Evolutionary conservation across 1,140 invertebrate species (phyloP).

Genomic region (Meteorus sp.): DNA sequence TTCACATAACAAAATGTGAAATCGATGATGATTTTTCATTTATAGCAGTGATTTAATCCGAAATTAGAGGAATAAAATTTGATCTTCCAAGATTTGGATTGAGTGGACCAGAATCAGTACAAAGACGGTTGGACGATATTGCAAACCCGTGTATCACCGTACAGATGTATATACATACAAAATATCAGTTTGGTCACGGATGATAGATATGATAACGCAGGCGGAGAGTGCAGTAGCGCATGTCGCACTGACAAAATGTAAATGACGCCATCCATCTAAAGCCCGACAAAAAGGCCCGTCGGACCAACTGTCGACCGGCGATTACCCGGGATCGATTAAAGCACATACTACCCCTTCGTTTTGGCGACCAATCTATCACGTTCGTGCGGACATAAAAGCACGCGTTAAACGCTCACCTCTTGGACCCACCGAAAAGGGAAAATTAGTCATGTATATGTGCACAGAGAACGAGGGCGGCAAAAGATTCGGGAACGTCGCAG

Average conservation of each 20-base stretch:
- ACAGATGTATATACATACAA: not conserved
- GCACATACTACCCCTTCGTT: conserved; percentile 59
- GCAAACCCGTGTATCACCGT: too few relatives aligned
- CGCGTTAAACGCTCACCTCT: conserved; percentile 7
- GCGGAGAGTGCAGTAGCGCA: conserved; percentile 43
- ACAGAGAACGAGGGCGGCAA: too few relatives aligned
- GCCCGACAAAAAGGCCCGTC: conserved; percentile 55
- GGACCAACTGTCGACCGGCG: conserved; percentile 58
- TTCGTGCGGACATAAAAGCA: conserved; percentile 26
- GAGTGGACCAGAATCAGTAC: too few relatives aligned
- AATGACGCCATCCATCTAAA: conserved; percentile 60
- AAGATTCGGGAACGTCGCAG: too few relatives aligned
- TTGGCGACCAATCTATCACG: conserved; percentile 58
- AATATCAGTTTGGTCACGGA: conserved; percentile 23
- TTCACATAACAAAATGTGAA: too few relatives aligned
- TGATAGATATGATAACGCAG: conserved; percentile 57
- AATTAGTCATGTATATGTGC: not conserved
- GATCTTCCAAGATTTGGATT: too few relatives aligned
- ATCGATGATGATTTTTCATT: too few relatives aligned
- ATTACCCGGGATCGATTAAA: conserved; percentile 61
- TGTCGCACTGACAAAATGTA: conserved; percentile 61
- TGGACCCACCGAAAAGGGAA: not conserved
- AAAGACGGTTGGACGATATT: too few relatives aligned
- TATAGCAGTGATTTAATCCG: too few relatives aligned
- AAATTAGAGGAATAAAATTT: too few relatives aligned